Percentiles rank a stretch among this genome's conserved stretches.
Conservation (phyloP, 2,797 vertebrate genomes). For the Chromis chromis region DNA sequence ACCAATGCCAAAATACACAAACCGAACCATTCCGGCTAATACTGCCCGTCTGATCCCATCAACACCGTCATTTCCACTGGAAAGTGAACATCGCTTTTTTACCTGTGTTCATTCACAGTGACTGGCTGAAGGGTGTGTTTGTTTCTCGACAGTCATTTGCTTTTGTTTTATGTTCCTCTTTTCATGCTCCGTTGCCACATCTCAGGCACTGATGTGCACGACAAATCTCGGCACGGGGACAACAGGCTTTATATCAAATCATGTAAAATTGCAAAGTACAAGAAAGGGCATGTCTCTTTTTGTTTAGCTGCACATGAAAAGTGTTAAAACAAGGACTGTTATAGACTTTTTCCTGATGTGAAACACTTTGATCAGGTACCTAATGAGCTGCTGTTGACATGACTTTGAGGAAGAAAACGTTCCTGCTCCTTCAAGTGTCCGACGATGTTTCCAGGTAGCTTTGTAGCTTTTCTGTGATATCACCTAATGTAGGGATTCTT, state of each 20-base stretch:
- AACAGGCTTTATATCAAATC: constrained; percentile 58
- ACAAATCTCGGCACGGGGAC: constrained; percentile 45
- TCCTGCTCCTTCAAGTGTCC: constrained; percentile 61
- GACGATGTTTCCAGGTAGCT: constrained; percentile 46
- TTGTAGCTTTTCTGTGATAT: constrained; percentile 41
- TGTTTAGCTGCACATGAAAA: constrained; percentile 63
- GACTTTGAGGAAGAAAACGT: constrained; percentile 57
- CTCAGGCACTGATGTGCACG: constrained; percentile 43
- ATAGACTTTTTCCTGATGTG: constrained; percentile 42
- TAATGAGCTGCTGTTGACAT: constrained; percentile 69
- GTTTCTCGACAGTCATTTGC: constrained; percentile 44
- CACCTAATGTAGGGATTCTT: constrained; percentile 7
- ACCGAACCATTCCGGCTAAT: constrained; percentile 22
- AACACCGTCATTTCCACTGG: constrained; percentile 26
- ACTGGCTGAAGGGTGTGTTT: constrained; percentile 49
- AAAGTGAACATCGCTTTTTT: constrained; percentile 36
- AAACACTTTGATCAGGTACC: constrained; percentile 72
- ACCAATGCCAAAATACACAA: constrained; percentile 4
- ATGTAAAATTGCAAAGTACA: constrained; percentile 52
- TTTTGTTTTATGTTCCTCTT: constrained; percentile 55
- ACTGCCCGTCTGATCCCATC: constrained; percentile 38
- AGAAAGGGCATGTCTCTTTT: constrained; percentile 56
- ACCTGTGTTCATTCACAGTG: constrained; percentile 42
- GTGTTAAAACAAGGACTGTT: constrained; percentile 45
- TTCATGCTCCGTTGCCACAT: constrained; percentile 46